Conservation (phyloP, 2,113 vertebrate species). For the Tinamus guttatus region DNA sequence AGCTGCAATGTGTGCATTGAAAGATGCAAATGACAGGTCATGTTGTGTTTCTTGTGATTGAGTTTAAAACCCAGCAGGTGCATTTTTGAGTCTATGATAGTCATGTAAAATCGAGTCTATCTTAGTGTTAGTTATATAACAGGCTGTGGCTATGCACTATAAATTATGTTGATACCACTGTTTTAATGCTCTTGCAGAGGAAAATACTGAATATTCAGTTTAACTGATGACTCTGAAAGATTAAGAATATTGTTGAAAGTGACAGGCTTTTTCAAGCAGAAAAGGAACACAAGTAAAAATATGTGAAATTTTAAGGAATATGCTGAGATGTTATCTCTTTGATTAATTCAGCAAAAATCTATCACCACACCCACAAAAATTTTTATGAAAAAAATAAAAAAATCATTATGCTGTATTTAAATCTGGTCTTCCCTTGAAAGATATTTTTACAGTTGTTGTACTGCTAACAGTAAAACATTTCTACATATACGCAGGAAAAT, state of each 20-base stretch:
- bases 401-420: background rate
- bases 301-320: slow-evolving; percentile 6
- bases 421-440: background rate
- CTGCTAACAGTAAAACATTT: background rate
- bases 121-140: background rate
- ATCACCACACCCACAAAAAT: background rate
- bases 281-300: background rate
- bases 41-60: background rate
- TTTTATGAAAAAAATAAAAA: no score
- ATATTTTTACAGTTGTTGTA: background rate
- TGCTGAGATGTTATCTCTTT: background rate
- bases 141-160: background rate
- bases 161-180: background rate
- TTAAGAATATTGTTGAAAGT: slow-evolving; percentile 29
- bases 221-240: slow-evolving; percentile 36
- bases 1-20: background rate
- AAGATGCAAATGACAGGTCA: background rate
- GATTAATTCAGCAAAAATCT: slow-evolving; percentile 25
- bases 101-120: background rate
- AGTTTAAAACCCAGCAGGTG: background rate
- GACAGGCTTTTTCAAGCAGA: slow-evolving; percentile 48
- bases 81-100: background rate
- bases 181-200: background rate
- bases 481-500: background rate
- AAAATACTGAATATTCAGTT: slow-evolving; percentile 3